Base-by-base conservation (phyloP, 2,797 vertebrate species). In the Argentina silus region DNA sequence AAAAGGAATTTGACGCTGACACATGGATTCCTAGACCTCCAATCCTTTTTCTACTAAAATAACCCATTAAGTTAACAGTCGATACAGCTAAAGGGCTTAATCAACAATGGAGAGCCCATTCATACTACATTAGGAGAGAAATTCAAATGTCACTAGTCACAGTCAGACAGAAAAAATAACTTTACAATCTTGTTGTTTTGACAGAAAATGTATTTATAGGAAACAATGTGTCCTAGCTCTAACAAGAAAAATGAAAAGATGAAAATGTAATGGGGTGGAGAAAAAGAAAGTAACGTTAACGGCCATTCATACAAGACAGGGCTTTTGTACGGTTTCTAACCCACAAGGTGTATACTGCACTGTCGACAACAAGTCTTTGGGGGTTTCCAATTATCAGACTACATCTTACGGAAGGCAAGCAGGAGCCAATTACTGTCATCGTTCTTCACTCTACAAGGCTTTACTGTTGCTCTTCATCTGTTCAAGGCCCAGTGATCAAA, bases 31-130 rank as follows among this genome's bases (percentile, higher is more conserved):
- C 86, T 72, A 82, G 74, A 79, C 84, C 83, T 87, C 85, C 80
- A 75, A 81, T 85, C 85, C 81, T 86, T 67, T 79, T 64, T 64
- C 59, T 76, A 83, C 85, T 89, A 88, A 90, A 91, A 86, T 86
- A 88, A 89, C 81, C 87, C 84, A 83, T 77, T 89, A 88, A 85
- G 82, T 91, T 93, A 93, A 93, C 90, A 90, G 89, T 92, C 91
- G 90, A 87, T 82, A 92, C 85, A 91, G 83, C 86, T 91, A 91
- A 90, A 85, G 87, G 87, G 87, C 83, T 83, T 73, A 78, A 78
- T 77, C 78, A 77, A 78, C 73, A 57, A 80, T 78, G 77, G 66
- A 75, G 55, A 59, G 47, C 68, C 76, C 72, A 56, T 8, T 67
- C 42, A 70, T 48, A 75, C 36, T 63, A 74, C 61, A 73, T 59